Base-by-base conservation (phyloP, 2,797 vertebrate genomes). In the Acanthiza pusilla region DNA sequence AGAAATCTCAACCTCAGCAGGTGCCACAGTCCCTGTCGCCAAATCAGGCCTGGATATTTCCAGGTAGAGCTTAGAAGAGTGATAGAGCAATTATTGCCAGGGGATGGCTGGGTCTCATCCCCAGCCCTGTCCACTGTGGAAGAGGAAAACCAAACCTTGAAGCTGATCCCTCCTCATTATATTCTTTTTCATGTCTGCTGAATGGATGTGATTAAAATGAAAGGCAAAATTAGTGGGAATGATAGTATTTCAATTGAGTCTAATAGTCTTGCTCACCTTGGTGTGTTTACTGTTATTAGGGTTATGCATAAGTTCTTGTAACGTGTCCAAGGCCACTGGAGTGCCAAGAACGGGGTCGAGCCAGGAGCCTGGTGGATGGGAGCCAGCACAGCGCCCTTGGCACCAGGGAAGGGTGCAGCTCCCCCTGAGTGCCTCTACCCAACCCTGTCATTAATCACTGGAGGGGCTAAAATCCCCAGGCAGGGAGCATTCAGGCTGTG, bases 251-350 rank as follows among this genome's bases (percentile, higher is more conserved):
- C 93, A 74, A 43, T 91, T 61, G 72, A 57, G 68, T 43, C 60
- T 77, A 65, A 68, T 89, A 72, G 68, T 74, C 82, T 40, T 80
- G 82, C 71, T 91, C 89, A 81, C 43, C 10, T 43, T 5, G 5
- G 22, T 51, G 65, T 93, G 72, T 94, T 96, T 80, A 62, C 81
- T 92, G 62, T 77, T 80, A 61, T 77, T 76, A 77, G 90, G 38
- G 13, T 60, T 54, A 36, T 11, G 63, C 51, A 10, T 76, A 62
- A 70, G n/a, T 20, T 30, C 42, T 60, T 96, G 61, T 85, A 58
- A 58, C 0, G 1, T 2, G 3, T 80, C 89, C 91, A 91, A 72
- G 47, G 84, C 71, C 76, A 38, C 57, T 38, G 62, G 53, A 55
- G 63, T 82, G 89, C 92, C 95, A 87, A 76, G 84, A 92, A 25